Percentiles rank a stretch among this genome's conserved stretches.
Evolutionary conservation across 2,797 vertebrate species (phyloP).

Genomic region (Clarias platycephalus): DNA sequence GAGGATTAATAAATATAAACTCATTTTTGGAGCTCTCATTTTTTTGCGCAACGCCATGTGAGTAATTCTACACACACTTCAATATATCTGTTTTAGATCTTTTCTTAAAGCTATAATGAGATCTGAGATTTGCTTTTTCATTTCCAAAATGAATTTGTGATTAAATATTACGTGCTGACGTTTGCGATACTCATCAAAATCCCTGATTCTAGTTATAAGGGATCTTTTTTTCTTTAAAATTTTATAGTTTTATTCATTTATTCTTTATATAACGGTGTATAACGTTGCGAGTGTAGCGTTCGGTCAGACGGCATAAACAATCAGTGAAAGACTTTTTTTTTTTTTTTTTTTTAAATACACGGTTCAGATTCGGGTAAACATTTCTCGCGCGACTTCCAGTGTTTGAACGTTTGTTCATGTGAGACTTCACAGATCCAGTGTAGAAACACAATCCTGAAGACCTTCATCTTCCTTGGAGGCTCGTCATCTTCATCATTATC

Average conservation of each 20-base stretch:
- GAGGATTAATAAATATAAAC: conserved; percentile 4
- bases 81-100: too few relatives aligned
- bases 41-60: not conserved
- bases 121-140: not conserved
- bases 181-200: not conserved
- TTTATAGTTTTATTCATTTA: too few relatives aligned
- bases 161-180: not conserved
- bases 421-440: not conserved
- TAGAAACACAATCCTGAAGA: not conserved
- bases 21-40: not conserved
- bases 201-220: not conserved
- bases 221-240: too few relatives aligned
- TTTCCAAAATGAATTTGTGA: not conserved
- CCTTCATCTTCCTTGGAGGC: not conserved
- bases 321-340: too few relatives aligned
- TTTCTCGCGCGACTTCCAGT: not conserved
- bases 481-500: not conserved
- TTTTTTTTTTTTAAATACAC: not conserved
- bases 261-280: not conserved
- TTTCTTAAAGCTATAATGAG: not conserved
- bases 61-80: not conserved
- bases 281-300: not conserved
- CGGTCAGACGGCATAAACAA: too few relatives aligned
- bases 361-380: conserved; percentile 21
- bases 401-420: conserved; percentile 8